Percentiles rank a stretch among this genome's conserved stretches.
phyloP scores from a whole-genome alignment of 2,888 invertebrate genomes.

The Agriopis leucophaearia region DNA sequence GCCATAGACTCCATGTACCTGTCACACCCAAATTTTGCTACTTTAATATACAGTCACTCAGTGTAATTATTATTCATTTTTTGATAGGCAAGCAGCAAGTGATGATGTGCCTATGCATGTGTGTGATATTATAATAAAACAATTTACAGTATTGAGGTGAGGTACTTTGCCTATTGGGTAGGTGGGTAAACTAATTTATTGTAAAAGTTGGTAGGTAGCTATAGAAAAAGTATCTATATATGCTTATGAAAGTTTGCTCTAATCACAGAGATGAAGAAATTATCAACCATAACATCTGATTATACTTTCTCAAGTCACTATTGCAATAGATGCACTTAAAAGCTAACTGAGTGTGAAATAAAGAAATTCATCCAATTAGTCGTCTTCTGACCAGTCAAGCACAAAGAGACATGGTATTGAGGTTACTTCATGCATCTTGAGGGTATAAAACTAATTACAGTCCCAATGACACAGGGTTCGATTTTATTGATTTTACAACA shows the following conservation, averaged over 20 bases:
- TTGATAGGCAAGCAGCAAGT: no score
- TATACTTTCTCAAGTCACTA: not conserved
- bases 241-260: not conserved
- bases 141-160: no score
- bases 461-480: constrained; percentile 11
- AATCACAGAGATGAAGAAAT: not conserved
- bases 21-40: no score
- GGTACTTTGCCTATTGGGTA: no score
- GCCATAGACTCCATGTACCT: no score
- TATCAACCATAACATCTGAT: not conserved
- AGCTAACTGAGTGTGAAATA: constrained; percentile 38
- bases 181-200: not conserved
- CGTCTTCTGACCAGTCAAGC: constrained; percentile 10
- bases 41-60: no score
- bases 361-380: constrained; percentile 6
- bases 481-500: constrained; percentile 43
- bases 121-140: no score
- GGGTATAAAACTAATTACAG: constrained; percentile 26
- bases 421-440: constrained; percentile 21
- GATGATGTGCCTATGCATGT: no score
- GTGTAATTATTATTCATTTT: no score
- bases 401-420: constrained; percentile 2
- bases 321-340: constrained; percentile 6
- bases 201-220: not conserved
- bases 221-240: not conserved